phyloP scores from a whole-genome alignment of 2,888 invertebrate species.

The Argynnis bischoffii region DNA sequence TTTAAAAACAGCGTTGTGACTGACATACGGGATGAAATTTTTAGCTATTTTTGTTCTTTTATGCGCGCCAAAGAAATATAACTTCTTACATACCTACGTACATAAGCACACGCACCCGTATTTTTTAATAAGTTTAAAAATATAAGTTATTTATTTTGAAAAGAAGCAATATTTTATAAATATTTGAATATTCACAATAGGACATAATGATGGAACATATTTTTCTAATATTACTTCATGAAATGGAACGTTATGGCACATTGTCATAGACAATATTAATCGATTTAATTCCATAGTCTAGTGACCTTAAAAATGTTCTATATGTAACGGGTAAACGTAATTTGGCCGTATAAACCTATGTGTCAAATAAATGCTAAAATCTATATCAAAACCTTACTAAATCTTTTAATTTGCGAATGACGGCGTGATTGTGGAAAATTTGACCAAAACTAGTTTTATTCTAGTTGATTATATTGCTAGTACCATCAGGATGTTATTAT shows the following conservation, averaged over 20 bases:
- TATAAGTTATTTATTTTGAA: no score
- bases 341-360: slow-evolving; percentile 34
- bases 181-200: no score
- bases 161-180: no score
- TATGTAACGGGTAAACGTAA: slow-evolving; percentile 22
- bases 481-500: slow-evolving; percentile 33
- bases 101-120: no score
- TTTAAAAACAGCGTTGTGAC: no score
- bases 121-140: no score
- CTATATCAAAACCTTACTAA: slow-evolving; percentile 34
- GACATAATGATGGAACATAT: not conserved
- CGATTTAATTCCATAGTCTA: slow-evolving; percentile 36
- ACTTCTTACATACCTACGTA: no score
- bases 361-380: slow-evolving; percentile 37
- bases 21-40: no score
- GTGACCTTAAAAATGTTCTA: slow-evolving; percentile 24
- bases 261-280: slow-evolving; percentile 35
- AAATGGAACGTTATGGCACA: slow-evolving; percentile 20
- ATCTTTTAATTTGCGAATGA: slow-evolving; percentile 40
- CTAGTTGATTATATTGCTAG: slow-evolving; percentile 30
- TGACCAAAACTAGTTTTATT: slow-evolving; percentile 21
- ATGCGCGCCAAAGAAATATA: no score
- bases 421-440: slow-evolving; percentile 44
- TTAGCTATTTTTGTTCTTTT: no score
- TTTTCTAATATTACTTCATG: slow-evolving; percentile 1